These are phyloP conservation scores for Peromyscus californicus DNA, from an alignment of 2,113 vertebrate species.

Conservation along the genomic window DNA sequence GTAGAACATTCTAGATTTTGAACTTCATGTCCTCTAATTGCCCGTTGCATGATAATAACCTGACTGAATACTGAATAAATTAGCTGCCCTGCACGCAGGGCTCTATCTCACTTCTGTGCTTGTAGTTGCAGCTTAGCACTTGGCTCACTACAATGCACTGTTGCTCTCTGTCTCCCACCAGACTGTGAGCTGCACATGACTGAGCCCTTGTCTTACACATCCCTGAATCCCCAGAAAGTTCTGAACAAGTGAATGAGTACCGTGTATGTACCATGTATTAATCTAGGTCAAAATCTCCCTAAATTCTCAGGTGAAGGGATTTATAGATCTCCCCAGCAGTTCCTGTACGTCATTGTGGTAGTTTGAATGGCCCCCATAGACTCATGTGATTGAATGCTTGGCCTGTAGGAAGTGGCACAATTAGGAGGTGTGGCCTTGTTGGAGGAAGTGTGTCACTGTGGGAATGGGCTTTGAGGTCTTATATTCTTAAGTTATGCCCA, in stretches of 20 bases:
- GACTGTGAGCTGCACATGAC: neutral
- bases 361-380: no score
- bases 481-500: no score
- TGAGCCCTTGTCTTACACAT: neutral
- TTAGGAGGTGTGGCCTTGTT: no score
- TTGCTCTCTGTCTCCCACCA: neutral
- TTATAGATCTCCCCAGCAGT: neutral
- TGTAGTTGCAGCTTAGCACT: neutral
- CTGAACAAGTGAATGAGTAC: neutral
- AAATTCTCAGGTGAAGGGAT: constrained; percentile 5
- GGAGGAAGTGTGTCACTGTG: no score
- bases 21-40: neutral
- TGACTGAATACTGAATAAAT: neutral
- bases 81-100: neutral
- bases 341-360: neutral
- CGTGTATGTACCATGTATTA: neutral
- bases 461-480: no score
- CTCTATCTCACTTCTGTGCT: neutral
- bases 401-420: no score
- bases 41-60: neutral
- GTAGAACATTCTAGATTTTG: neutral
- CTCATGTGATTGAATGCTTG: no score
- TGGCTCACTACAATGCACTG: neutral
- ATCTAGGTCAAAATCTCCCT: neutral
- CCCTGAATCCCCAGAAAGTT: neutral